Conservation (phyloP, 2,797 vertebrate genomes). For the Cossypha niveicapilla region DNA sequence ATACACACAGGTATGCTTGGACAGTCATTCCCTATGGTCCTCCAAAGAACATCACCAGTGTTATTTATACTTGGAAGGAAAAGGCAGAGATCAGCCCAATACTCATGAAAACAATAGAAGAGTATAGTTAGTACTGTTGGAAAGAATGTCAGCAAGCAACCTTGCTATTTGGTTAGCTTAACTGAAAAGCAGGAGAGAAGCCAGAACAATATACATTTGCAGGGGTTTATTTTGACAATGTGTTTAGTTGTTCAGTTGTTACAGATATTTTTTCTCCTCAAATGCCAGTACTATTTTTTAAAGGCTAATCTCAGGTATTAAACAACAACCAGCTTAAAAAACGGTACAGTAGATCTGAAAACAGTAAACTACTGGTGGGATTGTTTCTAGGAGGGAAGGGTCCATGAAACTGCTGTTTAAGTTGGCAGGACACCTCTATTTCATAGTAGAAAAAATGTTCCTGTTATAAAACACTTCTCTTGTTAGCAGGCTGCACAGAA, state of each 20-base stretch:
- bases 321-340: conserved; percentile 16
- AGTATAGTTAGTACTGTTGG: conserved; percentile 12
- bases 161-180: conserved; percentile 52
- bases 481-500: background rate
- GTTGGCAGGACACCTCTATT: background rate
- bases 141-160: conserved; percentile 51
- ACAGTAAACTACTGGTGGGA: background rate
- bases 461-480: conserved; percentile 31
- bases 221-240: conserved; percentile 47
- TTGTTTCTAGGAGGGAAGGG: background rate
- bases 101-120: conserved; percentile 16
- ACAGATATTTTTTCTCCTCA: conserved; percentile 22
- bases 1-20: background rate
- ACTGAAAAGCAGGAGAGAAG: conserved; percentile 29
- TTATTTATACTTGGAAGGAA: background rate
- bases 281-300: conserved; percentile 33
- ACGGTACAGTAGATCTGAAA: conserved; percentile 10
- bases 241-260: conserved; percentile 41
- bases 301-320: conserved; percentile 44
- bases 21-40: background rate
- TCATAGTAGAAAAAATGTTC: conserved; percentile 1
- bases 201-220: conserved; percentile 51
- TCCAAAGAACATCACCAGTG: background rate
- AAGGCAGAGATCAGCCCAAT: background rate
- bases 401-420: conserved; percentile 4